These are phyloP conservation scores for Gephyroberyx darwinii DNA, from an alignment of 2,797 vertebrate genomes.

Conservation along the genomic window DNA sequence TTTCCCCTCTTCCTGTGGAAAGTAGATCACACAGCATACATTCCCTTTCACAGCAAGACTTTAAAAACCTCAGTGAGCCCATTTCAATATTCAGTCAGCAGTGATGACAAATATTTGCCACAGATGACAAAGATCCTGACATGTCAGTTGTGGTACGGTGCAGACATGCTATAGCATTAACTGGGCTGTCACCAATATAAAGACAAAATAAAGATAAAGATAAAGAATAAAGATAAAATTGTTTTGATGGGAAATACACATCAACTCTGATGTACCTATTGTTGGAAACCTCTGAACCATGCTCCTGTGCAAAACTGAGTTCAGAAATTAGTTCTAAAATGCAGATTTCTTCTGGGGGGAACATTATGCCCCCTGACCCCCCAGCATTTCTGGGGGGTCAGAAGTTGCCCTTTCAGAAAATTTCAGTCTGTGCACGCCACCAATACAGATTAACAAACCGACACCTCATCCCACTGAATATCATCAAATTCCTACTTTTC, in stretches of 20 bases:
- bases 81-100: neutral
- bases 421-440: too few relatives aligned
- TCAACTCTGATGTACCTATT: too few relatives aligned
- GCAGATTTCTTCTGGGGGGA: neutral
- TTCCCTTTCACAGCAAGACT: too few relatives aligned
- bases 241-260: neutral
- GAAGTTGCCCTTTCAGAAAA: too few relatives aligned
- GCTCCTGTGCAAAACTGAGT: neutral
- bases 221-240: too few relatives aligned
- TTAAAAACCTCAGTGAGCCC: neutral
- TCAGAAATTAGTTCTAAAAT: constrained; percentile 7
- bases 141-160: constrained; percentile 1
- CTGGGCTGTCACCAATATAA: neutral
- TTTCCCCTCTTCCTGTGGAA: too few relatives aligned
- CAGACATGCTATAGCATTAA: constrained; percentile 5
- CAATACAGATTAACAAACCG: too few relatives aligned
- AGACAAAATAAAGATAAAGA: neutral
- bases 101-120: neutral
- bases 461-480: neutral
- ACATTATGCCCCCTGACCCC: constrained; percentile 4
- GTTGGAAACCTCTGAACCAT: neutral
- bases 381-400: neutral
- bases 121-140: neutral
- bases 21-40: too few relatives aligned
- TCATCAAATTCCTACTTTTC: neutral